Evolutionary conservation across 2,888 invertebrate genomes (phyloP), one percentile per base, ranked within the genome.

Genomic region (Eucriotettix oculatus): DNA sequence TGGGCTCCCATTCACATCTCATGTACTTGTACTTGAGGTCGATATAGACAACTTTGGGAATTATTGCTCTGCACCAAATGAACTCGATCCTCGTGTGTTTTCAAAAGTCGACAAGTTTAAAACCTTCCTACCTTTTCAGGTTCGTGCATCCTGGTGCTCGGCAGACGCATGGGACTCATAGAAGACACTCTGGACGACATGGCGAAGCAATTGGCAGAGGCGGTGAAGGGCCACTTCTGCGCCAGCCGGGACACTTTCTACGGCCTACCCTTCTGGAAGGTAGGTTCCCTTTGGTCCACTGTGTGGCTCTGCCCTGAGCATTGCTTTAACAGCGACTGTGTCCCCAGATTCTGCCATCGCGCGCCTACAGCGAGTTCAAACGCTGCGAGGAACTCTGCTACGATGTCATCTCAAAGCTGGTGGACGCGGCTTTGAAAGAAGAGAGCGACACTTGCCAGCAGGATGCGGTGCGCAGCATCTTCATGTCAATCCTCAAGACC

Each of bases 191-290:
- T 71, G 14, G 76, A 76, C 65, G 84, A 87, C 1, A 75, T 80
- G n/a, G 54, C 54, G 14, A 43, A 58, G 11, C 40, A 55, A 10
- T 42, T 61, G 10, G 63, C 60, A 14, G 52, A 43, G 9, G 86
- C 89, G 0, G 85, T 89, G 3, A 86, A 87, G 68, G 78, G 84
- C 52, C 83, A 89, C 68, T 90, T 90, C 70, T 77, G 85, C 56
- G 85, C 88, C 0, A 85, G 85, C 64, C 78, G 90, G 60, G 90
- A 91, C 70, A 87, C 89, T 1, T 87, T 85, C 72, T 91, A 86
- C 70, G 89, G 90, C 0, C 78, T 87, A 48, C 89, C 90, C 0
- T 72, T 87, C 59, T 91, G 90, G 90, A 90, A 90, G 73, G 48
- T 48, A 48, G n/a, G 48, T 5, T 48, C 2, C 29, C 29, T 29